Evolutionary conservation across 2,113 vertebrate species (phyloP).

Genomic region (Grammomys dolichurus): DNA sequence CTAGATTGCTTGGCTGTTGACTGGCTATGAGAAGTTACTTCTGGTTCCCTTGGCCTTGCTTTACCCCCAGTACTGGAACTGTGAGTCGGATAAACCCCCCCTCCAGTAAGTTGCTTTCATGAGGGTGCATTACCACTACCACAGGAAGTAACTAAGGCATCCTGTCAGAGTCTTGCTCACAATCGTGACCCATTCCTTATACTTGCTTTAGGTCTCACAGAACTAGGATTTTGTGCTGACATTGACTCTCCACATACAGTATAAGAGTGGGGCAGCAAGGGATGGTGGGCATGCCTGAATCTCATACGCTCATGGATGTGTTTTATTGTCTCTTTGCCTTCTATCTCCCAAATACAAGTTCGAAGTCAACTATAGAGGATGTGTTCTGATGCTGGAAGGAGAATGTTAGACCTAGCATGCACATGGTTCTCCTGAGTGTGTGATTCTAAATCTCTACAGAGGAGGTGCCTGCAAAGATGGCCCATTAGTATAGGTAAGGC

Average conservation of each 20-base stretch:
- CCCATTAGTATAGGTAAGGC: neutral
- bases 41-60: neutral
- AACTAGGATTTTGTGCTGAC: neutral
- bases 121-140: neutral
- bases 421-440: neutral
- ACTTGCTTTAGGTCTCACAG: neutral
- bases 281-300: neutral
- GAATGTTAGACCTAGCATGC: neutral
- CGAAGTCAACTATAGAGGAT: neutral
- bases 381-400: neutral
- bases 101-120: neutral
- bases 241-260: neutral
- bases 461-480: neutral
- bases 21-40: neutral
- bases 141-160: too few relatives aligned
- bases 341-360: neutral
- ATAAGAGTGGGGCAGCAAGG: too few relatives aligned
- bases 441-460: neutral
- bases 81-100: too few relatives aligned
- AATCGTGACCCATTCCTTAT: neutral
- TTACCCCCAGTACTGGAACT: neutral
- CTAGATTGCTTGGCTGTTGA: neutral
- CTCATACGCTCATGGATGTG: neutral
- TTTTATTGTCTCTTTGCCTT: neutral
- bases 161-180: neutral